phyloP scores from a whole-genome alignment of 2,888 invertebrate species.

The Xiphydria camelus region DNA sequence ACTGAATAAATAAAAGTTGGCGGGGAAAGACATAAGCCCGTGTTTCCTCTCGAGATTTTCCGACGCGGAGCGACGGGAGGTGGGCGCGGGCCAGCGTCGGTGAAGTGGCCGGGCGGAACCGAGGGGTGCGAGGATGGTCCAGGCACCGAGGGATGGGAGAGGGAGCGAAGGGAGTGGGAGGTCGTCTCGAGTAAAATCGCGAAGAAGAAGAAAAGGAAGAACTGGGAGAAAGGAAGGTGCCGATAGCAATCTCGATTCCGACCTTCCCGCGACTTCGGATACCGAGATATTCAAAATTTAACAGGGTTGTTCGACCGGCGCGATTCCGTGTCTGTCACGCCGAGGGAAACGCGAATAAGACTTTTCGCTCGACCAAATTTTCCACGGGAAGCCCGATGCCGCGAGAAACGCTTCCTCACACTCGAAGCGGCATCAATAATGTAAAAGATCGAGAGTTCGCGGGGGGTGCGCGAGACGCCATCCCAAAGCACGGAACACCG shows the following conservation, averaged over 20 bases:
- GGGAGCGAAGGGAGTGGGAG: conserved; percentile 6
- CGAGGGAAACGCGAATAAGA: no score
- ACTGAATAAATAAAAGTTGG: conserved; percentile 43
- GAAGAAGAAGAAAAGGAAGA: conserved; percentile 12
- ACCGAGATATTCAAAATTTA: conserved; percentile 27
- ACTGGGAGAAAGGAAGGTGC: conserved; percentile 12
- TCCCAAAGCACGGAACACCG: not conserved
- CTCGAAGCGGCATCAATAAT: no score
- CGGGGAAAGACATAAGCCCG: conserved; percentile 17
- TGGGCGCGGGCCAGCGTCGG: conserved; percentile 5
- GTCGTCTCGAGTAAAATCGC: conserved; percentile 18
- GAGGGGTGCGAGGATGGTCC: not conserved
- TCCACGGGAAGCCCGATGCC: no score
- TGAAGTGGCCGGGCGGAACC: not conserved
- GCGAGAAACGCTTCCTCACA: no score
- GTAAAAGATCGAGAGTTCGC: no score
- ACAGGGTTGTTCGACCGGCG: no score
- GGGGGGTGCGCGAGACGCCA: not conserved
- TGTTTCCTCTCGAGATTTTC: conserved; percentile 17
- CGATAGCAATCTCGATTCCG: conserved; percentile 8
- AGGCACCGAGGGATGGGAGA: not conserved
- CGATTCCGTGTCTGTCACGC: no score
- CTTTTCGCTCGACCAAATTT: no score
- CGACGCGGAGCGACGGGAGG: conserved; percentile 9
- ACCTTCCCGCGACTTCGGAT: conserved; percentile 14